Base-by-base conservation (phyloP, 2,797 vertebrate genomes). In the Falco cherrug region DNA sequence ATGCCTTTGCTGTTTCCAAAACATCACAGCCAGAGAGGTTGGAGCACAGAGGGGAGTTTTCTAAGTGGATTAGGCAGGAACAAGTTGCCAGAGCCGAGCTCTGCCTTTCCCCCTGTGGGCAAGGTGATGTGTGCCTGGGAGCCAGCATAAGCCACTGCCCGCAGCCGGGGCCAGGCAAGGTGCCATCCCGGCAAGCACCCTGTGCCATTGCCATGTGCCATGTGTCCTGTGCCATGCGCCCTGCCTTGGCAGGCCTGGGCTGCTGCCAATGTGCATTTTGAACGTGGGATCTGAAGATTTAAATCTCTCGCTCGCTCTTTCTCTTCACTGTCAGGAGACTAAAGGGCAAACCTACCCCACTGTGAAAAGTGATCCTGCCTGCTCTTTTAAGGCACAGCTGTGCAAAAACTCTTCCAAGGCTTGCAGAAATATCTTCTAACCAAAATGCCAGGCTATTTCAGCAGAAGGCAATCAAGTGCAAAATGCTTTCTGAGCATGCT, bases 91-190 rank as follows among this genome's bases (percentile, higher is more conserved):
- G 15, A 81, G 41, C 54, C 16, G 47, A 67, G 39, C 35, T 73
- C 61, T 16, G 7, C 22, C 48, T 67, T 56, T 50, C 4, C 11
- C 20, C 20, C 20, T 2, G 1, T 0, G 1, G 31, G 78, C 45
- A 33, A 65, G 56, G 26, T 37, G 19, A 43, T 2, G 2, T 20
- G 16, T 54, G 20, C 39, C 53, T 56, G 29, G 61, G 21, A 61
- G 21, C 0, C 4, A 35, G 33, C 28, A 11, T 45, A 47, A 82
- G 25, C 9, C 68, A 10, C 47, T 91, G 71, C 56, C 31, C 2
- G 11, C 56, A 76, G 54, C 43, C 2, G 3, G 51, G 59, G 37
- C 25, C 31, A 9, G 81, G 57, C 33, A 22, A 56, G 16, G 54
- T 54, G 28, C 50, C 5, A 2, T 45, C 13, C 47, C 16, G 33